Base-by-base conservation (phyloP, 2,113 vertebrate genomes). In the Salvelinus alpinus region DNA sequence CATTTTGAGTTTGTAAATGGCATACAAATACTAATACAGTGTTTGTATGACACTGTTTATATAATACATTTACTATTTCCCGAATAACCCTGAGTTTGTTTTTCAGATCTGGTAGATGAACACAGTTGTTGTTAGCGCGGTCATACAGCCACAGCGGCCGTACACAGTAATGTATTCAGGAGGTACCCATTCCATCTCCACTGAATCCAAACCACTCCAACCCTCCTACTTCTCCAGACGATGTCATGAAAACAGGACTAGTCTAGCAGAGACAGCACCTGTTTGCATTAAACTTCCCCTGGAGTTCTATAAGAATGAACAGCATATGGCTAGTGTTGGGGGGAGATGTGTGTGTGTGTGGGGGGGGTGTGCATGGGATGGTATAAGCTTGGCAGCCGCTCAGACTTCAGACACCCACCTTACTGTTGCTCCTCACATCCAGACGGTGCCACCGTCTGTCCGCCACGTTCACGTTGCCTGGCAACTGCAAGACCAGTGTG, bases 391-490 rank as follows among this genome's bases (percentile, higher is more conserved):
- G n/a, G 59, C 59, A 62, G 3, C n/a, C 3, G 34, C 78, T 48
- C 77, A 70, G 73, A 11, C 75, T 62, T 48, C 57, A 4, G 31
- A 11, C 73, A 78, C 93, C 78, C 73, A 97, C 96, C 95, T 95
- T 95, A 87, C 94, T 94, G 83, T 88, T 95, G 83, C 92, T 95
- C 90, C 93, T 94, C 85, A 97, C 91, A 82, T 97, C 95, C 51
- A 97, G 88, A 34, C 88, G 92, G 90, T 97, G 95, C 96, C 96
- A 97, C 51, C 92, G 93, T 85, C 94, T 93, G 92, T 97, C 96
- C 38, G 95, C 94, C 71, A 94, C 92, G 4, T 96, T 95, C 82
- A 96, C 89, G 85, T 94, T 92, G 88, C 92, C 89, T 84, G 95
- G 95, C 89, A 96, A 94, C 91, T 93, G 94, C 72, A 96, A 86